These are phyloP conservation scores for Miniopterus natalensis DNA, from an alignment of 2,113 vertebrate genomes.

Conservation along the genomic window DNA sequence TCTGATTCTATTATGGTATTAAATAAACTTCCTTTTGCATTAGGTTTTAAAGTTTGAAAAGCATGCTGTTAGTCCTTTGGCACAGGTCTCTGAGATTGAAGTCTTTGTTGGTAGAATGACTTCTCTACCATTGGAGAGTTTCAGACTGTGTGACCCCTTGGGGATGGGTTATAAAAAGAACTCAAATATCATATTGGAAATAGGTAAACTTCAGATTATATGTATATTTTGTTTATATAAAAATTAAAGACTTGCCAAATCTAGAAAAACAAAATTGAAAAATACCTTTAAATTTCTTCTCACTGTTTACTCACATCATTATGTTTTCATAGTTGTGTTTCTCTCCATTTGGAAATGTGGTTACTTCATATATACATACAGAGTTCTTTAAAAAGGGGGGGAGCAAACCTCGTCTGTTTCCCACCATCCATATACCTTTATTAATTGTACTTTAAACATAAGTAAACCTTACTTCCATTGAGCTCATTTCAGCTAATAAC, in stretches of 20 bases:
- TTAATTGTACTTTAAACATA: background rate
- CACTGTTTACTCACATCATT: background rate
- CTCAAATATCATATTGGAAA: background rate
- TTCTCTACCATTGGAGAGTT: background rate
- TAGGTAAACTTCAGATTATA: background rate
- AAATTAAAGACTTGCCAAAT: background rate
- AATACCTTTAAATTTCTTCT: background rate
- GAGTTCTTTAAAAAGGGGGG: background rate
- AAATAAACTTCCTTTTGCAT: background rate
- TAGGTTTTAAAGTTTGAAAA: conserved; percentile 44
- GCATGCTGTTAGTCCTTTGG: background rate
- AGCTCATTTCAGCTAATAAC: background rate
- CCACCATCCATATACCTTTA: background rate
- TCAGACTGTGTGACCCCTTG: background rate
- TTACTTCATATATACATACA: background rate
- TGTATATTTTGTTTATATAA: background rate
- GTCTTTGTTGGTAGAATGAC: background rate
- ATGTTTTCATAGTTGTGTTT: conserved; percentile 13
- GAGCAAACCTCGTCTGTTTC: background rate
- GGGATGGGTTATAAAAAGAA: background rate
- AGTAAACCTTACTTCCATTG: background rate
- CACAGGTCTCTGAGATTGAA: background rate
- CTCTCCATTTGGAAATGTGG: background rate
- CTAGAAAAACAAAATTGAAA: background rate
- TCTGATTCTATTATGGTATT: background rate